Percentiles rank a stretch among this genome's conserved stretches.
These are phyloP conservation scores for Trachymyrmex septentrionalis DNA, from an alignment of 1,140 invertebrate species.

Conservation along the genomic window DNA sequence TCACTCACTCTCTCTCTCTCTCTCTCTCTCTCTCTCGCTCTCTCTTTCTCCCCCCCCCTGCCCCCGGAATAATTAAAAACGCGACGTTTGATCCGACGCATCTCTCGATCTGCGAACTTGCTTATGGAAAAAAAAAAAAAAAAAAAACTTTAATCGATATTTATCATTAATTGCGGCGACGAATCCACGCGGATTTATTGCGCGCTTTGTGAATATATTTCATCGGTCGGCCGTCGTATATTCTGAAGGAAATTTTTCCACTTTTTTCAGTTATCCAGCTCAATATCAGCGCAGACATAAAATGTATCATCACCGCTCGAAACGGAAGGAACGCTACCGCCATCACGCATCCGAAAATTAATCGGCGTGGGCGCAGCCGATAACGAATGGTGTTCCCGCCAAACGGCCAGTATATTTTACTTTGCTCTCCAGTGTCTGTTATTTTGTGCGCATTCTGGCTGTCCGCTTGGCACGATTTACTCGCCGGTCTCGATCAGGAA, in stretches of 20 bases:
- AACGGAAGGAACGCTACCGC: conserved; percentile 70
- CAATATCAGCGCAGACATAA: conserved; percentile 77
- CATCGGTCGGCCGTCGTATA: conserved; percentile 66
- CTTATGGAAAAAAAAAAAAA: conserved; percentile 8
- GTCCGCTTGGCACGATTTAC: conserved; percentile 75
- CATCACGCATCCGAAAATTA: conserved; percentile 81
- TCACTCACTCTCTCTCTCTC: no score
- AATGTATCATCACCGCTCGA: conserved; percentile 76
- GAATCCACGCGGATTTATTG: conserved; percentile 66
- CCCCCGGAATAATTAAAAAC: conserved; percentile 46
- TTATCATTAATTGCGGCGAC: conserved; percentile 71
- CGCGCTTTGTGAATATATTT: conserved; percentile 66
- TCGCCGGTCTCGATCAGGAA: conserved; percentile 73
- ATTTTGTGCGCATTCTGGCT: conserved; percentile 78
- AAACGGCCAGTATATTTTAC: conserved; percentile 82
- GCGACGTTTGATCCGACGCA: background rate
- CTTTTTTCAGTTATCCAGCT: conserved; percentile 75
- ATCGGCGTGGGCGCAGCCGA: conserved; percentile 80
- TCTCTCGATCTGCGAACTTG: conserved; percentile 5
- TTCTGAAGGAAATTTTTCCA: conserved; percentile 66
- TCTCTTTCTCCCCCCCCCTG: background rate
- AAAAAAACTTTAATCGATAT: conserved; percentile 56
- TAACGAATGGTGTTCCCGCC: conserved; percentile 80
- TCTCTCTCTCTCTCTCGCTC: no score
- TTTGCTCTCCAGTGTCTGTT: conserved; percentile 79